Conservation (phyloP, 2,888 invertebrate genomes). For the Chymomyza fuscimana region DNA sequence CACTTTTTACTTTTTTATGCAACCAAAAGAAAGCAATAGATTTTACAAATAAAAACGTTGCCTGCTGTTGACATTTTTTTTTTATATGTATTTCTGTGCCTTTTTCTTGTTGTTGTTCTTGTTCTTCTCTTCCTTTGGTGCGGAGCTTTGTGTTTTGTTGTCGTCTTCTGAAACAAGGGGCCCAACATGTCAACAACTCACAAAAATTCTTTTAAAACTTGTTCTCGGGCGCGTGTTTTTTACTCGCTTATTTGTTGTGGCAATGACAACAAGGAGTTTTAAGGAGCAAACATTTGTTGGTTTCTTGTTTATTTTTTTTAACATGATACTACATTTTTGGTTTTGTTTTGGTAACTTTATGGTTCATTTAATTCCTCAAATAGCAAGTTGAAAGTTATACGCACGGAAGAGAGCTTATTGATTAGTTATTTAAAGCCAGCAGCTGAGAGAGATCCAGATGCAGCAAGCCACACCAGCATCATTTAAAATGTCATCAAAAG, state of each 20-base stretch:
- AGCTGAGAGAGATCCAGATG: background rate
- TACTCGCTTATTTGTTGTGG: conserved; percentile 1
- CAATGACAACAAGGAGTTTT: background rate
- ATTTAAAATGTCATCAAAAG: conserved; percentile 66
- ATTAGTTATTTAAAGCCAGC: conserved; percentile 27
- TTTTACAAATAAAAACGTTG: conserved; percentile 39
- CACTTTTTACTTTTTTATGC: background rate
- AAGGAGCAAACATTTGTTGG: background rate
- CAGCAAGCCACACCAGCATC: conserved; percentile 14
- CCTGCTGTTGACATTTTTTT: conserved; percentile 68
- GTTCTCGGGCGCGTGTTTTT: background rate
- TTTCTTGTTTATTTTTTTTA: background rate
- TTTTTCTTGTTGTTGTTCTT: conserved; percentile 1
- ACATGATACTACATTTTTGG: background rate
- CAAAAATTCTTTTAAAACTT: conserved; percentile 1
- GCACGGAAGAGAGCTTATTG: conserved; percentile 14
- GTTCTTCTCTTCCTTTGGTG: conserved; percentile 15
- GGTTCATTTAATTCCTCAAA: conserved; percentile 19
- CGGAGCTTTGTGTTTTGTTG: conserved; percentile 30
- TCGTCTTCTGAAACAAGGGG: conserved; percentile 12
- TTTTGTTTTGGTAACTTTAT: background rate
- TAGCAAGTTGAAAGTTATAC: conserved; percentile 18
- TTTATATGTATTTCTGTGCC: conserved; percentile 15
- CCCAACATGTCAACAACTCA: conserved; percentile 3
- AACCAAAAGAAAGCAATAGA: background rate